Base-by-base conservation (phyloP, 2,888 invertebrate species). In the Mystacides longicornis region DNA sequence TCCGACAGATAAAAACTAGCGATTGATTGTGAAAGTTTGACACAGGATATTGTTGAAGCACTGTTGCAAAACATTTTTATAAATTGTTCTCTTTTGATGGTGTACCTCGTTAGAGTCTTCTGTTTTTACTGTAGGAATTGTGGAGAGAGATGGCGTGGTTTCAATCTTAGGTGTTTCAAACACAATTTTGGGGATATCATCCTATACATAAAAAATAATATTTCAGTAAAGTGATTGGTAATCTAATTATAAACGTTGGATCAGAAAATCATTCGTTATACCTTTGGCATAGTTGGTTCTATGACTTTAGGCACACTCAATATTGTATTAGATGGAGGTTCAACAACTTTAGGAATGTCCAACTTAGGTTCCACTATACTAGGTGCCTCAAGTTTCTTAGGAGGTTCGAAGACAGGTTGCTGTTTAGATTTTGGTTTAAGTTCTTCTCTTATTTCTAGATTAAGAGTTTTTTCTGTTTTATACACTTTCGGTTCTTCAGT, bases 161-260 rank as follows among this genome's bases (percentile, higher is more conserved):
- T 45, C 58, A 27, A 43, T 42, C 54, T 56, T 60, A 33, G 60
- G 60, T 2, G 57, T 57, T 16, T 59, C 60, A 51, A 61, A 54
- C 33, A 61, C 60, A 55, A 61, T 61, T 59, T 58, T 57, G 46
- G 60, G 60, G 18, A 61, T 57, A 22, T 61, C 57, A 21, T 61
- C 60, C 60, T 61, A 55, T 31, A 54, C 21, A 54, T 27, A 49
- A 19, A 54, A 54, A 27, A 49, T 19, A 19, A 14, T n/a, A 14
- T 37, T 37, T 37, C 37, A 37, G 14, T 45, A 23, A 23, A 21
- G 43, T 23, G 22, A 23, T 43, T 27, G 11, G 11, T 7, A 27
- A 27, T 27, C 11, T 27, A 27, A 27, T 27, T 27, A 7, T 27
- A 7, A 27, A 27, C 5, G 27, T 27, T n/a, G n/a, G n/a, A 27